Conservation (phyloP, 2,888 invertebrate genomes). For the Asteroscopus sphinx region DNA sequence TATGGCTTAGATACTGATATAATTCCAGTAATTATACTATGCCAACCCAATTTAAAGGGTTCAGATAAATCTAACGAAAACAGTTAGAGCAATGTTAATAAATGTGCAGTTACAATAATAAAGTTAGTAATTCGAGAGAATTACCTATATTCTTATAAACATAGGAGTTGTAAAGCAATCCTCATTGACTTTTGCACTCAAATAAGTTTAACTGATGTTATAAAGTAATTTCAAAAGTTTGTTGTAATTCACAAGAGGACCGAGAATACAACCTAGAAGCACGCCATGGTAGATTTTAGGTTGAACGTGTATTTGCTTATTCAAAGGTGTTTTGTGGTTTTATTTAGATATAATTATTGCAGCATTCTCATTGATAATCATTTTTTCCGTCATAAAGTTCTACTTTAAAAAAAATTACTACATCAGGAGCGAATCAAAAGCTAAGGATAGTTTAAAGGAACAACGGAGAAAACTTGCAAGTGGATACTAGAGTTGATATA, state of each 20-base stretch:
- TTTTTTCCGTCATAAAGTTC: no score
- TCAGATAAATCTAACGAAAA: neutral
- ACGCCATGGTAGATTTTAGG: neutral
- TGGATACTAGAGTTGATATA: no score
- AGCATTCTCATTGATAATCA: no score
- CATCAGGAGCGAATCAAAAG: no score
- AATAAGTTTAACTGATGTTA: neutral
- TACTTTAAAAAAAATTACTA: no score
- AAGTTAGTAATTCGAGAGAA: constrained; percentile 1
- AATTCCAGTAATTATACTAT: neutral
- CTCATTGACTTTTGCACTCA: constrained; percentile 1
- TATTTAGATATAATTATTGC: no score
- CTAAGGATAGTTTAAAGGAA: no score
- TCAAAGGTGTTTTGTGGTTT: no score
- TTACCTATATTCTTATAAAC: constrained; percentile 2
- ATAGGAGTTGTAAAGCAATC: constrained; percentile 2
- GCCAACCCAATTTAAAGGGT: neutral
- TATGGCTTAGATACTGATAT: neutral
- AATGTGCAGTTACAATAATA: constrained; percentile 6
- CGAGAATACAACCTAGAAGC: constrained; percentile 4
- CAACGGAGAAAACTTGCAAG: no score
- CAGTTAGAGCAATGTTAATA: constrained; percentile 1
- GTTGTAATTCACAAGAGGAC: neutral
- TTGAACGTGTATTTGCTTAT: no score
- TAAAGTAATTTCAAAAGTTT: neutral